These are phyloP conservation scores for Novumbra hubbsi DNA, from an alignment of 2,797 vertebrate genomes.

Conservation along the genomic window DNA sequence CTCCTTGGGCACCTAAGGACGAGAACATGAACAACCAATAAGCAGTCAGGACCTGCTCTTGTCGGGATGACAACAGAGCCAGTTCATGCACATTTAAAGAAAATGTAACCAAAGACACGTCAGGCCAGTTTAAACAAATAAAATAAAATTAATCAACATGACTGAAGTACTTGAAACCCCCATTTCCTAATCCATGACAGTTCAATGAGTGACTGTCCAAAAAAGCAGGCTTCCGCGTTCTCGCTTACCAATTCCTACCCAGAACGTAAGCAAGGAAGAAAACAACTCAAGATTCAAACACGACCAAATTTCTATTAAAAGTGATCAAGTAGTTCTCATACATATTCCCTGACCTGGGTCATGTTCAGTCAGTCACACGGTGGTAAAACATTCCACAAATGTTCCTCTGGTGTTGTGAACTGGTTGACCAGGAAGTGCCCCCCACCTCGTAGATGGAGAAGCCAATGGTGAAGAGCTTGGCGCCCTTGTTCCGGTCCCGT, in stretches of 20 bases:
- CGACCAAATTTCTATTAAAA: not conserved
- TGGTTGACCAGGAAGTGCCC: not conserved
- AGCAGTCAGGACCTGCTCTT: not conserved
- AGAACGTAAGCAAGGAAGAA: not conserved
- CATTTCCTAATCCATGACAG: not conserved
- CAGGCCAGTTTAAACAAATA: not conserved
- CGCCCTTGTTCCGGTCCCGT: slow-evolving; percentile 85
- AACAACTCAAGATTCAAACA: not conserved
- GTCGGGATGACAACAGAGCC: not conserved
- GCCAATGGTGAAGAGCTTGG: slow-evolving; percentile 88
- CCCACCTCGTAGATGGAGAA: slow-evolving; percentile 96
- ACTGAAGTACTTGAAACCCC: not conserved
- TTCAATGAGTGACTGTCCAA: not conserved
- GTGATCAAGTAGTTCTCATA: not conserved
- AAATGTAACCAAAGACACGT: not conserved
- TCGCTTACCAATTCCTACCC: not conserved
- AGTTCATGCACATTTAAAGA: not conserved
- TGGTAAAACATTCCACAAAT: not conserved
- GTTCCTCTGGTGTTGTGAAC: not conserved
- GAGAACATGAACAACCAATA: slow-evolving; percentile 28
- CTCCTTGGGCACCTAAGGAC: slow-evolving; percentile 74
- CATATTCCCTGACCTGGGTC: not conserved
- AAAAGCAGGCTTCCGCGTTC: not conserved
- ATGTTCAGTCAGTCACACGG: not conserved
- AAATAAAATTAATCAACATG: not conserved